Evolutionary conservation across 2,797 vertebrate species (phyloP), one percentile per base, ranked within the genome.

Genomic region (Knipowitschia caucasica): DNA sequence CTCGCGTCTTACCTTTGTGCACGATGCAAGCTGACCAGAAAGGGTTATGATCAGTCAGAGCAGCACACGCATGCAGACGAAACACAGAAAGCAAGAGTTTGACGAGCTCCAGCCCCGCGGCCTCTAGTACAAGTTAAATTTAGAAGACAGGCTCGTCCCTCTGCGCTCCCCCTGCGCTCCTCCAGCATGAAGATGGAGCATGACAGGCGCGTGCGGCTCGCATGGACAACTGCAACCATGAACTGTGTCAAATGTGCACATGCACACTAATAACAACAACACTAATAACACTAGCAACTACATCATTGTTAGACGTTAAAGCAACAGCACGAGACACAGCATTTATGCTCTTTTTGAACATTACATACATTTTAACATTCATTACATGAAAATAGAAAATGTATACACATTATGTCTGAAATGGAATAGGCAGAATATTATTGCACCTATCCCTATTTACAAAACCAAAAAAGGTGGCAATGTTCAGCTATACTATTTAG

Each of bases 41-140:
- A 6, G 26, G 25, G 23, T 7, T 46, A 44, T 8, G 5, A 21
- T 35, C 31, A 29, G 45, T 31, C 12, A n/a, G 27, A 26, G 20
- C 3, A 5, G 29, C 27, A 31, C 45, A 12, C 3, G 2, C 14
- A 26, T 2, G 10, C 25, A 17, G 6, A 14, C 27, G 21, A 49
- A 4, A 44, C 2, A 46, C 5, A 38, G 49, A 23, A 18, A 15
- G 29, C 9, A 27, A 15, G 45, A 20, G 51, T 33, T 45, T 53
- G 36, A 34, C 56, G 9, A 47, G 27, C 44, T 26, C 8, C 49
- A 50, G 53, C 36, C 21, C 8, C 0, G 24, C n/a, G 2, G 62
- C 34, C 57, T 50, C 8, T 20, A 5, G 52, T 46, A 42, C 5
- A 58, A 52, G 81, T 77, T 88, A 87, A 83, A 83, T 83, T 78